phyloP scores from a whole-genome alignment of 2,888 invertebrate genomes.

The Melinaea menophilus region DNA sequence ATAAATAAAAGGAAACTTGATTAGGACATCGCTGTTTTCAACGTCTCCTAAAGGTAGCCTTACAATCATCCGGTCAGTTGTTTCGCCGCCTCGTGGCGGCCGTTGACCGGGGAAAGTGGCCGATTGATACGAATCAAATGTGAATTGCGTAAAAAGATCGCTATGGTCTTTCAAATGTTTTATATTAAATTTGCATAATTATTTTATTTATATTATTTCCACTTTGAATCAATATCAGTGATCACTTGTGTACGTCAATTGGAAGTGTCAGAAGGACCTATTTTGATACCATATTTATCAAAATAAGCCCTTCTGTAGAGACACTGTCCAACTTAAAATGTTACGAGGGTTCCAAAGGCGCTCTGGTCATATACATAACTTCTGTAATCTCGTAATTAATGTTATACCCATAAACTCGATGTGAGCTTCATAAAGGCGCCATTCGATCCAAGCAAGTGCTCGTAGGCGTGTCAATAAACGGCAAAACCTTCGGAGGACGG shows the following conservation, averaged over 20 bases:
- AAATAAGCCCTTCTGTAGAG: too few species aligned
- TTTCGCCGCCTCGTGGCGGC: slow-evolving; percentile 12
- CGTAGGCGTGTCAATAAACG: slow-evolving; percentile 20
- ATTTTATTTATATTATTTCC: background rate
- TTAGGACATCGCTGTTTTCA: too few species aligned
- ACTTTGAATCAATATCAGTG: background rate
- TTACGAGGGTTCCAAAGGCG: too few species aligned
- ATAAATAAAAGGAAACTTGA: too few species aligned
- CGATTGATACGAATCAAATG: slow-evolving; percentile 1
- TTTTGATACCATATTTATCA: too few species aligned
- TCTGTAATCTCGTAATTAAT: too few species aligned
- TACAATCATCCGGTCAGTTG: slow-evolving; percentile 9
- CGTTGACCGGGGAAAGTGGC: slow-evolving; percentile 29
- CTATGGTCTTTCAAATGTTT: background rate
- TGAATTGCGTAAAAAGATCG: background rate
- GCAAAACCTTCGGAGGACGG: slow-evolving; percentile 29
- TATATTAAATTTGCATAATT: slow-evolving; percentile 3
- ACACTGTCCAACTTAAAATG: too few species aligned
- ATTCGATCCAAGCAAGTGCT: slow-evolving; percentile 12
- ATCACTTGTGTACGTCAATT: background rate
- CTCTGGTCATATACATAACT: too few species aligned
- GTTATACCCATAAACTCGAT: too few species aligned
- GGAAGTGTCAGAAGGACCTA: background rate
- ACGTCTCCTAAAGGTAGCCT: too few species aligned
- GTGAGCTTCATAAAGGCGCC: too few species aligned